Evolutionary conservation across 1,140 invertebrate genomes (phyloP), one percentile per base, ranked within the genome.

Genomic region (Cheumatopsyche charites): DNA sequence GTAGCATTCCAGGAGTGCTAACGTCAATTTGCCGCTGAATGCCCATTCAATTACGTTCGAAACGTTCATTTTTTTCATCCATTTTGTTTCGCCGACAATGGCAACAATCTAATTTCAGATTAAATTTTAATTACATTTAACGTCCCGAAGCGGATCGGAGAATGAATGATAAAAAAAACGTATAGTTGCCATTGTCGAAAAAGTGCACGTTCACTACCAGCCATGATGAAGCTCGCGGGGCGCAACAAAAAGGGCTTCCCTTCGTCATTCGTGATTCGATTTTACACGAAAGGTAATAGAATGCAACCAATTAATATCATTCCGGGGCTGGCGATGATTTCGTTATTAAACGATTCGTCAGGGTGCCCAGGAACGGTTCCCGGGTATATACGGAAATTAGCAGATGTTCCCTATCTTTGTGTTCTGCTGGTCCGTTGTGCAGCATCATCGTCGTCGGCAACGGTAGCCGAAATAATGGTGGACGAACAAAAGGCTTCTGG

Each of bases 291-390:
- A 36, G 29, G 29, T 36, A 65, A 72, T 62, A 75, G 73, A 75
- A 75, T 75, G 73, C 71, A 70, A 75, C 73, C 73, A 75, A 75
- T 75, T 75, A 75, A 75, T 75, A 75, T 66, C 70, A 75, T 75
- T 75, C 66, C 72, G 68, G 36, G 67, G 25, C 71, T 70, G 36
- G 62, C 70, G 73, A 75, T 72, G 73, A 75, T 75, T 75, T 75
- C 73, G 73, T 72, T 75, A 75, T 75, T 75, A 72, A 75, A 75
- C 72, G 73, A 73, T 73, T 73, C 72, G 72, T 73, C 72, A 73
- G 62, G 73, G 67, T 52, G 12, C 23, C 9, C 49, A 58, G 55
- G 63, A 67, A 25, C 19, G 29, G 52, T 72, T 75, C 67, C 62
- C 66, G 66, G 41, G 73, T 63, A 72, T n/a, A n/a, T 36, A 36